Base-by-base conservation (phyloP, 2,888 invertebrate species). In the Zaprionus lineosus region DNA sequence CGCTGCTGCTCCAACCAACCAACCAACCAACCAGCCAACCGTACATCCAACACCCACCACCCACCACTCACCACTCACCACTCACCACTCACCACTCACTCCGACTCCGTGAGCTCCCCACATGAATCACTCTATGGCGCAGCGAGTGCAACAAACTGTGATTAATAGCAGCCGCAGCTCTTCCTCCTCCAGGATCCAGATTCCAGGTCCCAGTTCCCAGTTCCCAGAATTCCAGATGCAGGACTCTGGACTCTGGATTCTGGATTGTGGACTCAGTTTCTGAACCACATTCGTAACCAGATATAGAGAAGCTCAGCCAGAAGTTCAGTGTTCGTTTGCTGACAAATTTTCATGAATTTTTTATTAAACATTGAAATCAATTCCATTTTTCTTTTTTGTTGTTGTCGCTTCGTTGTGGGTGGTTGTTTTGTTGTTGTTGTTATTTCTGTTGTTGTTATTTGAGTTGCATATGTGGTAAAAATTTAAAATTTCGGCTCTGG, bases 301-400 rank as follows among this genome's bases (percentile, higher is more conserved):
- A 24, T 16, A 7, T 11, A n/a, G 8, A 46, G 39, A 2, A 21
- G 33, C 7, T 21, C 28, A 58, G 8, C n/a, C 19, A 28, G 14
- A 31, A 34, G 28, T 14, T 47, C 36, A 57, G 77, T 81, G 56
- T 67, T 78, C 60, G 48, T 24, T 26, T 37, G 60, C 86, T 86
- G 87, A 84, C 84, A 84, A 84, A 84, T 86, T 86, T 84, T 84
- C 84, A 78, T 86, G 87, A 78, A 86, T 86, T 84, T 84, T 84
- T 86, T 84, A 86, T 82, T 84, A 81, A 81, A 81, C 81, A 81
- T 84, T 85, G 81, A 81, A 82, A 82, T 82, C 82, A 82, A 82
- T 82, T 82, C 82, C 68, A 77, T 62, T 84, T 63, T 56, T 65
- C 58, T 40, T 47, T 55, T 24, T 55, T 41, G 24, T 29, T 21